Conservation (phyloP, 2,797 vertebrate species). For the Limosa lapponica region DNA sequence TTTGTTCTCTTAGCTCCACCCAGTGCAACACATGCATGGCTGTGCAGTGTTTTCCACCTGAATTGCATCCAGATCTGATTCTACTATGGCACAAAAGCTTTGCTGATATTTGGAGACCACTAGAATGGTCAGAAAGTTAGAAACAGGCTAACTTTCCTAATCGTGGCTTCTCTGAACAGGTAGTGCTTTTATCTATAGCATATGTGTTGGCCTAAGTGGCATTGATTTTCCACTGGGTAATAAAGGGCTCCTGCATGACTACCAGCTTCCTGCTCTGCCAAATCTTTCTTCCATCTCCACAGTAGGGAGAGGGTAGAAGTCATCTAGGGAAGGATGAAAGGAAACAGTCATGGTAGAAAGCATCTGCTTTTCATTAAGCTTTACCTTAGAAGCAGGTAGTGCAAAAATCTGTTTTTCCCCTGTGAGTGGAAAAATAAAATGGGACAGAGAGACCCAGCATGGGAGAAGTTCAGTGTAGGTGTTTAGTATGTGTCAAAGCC, state of each 20-base stretch:
- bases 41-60: background rate
- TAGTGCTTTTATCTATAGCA: background rate
- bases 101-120: background rate
- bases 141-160: background rate
- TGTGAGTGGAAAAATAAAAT: background rate
- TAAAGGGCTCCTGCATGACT: background rate
- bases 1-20: background rate
- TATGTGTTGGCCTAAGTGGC: background rate
- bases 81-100: background rate
- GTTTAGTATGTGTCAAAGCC: background rate
- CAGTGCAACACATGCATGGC: rapidly evolving
- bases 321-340: background rate
- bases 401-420: background rate
- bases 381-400: background rate
- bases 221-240: background rate
- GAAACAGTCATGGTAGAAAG: background rate
- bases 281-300: background rate
- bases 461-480: background rate
- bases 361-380: background rate
- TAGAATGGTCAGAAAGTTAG: background rate
- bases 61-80: background rate
- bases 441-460: background rate
- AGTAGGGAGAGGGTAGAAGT: background rate
- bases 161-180: background rate
- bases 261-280: background rate